Evolutionary conservation across 2,113 vertebrate species (phyloP).

Genomic region (Corynorhinus townsendii): DNA sequence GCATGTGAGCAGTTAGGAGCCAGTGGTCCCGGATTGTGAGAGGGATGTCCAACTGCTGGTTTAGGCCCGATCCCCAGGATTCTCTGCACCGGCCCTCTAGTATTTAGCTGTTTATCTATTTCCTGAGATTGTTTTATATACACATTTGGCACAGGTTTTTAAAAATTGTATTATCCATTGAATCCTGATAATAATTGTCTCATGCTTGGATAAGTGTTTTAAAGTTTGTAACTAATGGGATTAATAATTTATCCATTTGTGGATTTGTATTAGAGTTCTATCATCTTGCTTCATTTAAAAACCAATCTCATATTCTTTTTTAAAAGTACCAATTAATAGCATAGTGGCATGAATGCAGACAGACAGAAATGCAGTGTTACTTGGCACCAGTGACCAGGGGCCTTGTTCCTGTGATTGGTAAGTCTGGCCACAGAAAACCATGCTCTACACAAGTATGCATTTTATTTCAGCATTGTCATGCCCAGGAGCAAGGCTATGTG

Average conservation of each 20-base stretch:
- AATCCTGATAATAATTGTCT: neutral
- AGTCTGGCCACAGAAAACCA: neutral
- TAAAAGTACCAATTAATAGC: neutral
- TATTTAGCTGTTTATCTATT: neutral
- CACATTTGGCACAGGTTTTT: neutral
- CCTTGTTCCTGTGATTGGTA: neutral
- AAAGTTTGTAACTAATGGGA: neutral
- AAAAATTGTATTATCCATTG: neutral
- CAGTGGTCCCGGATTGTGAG: too few species aligned
- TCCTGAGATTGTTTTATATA: neutral
- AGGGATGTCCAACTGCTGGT: too few species aligned
- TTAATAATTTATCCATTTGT: neutral
- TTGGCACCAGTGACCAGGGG: neutral
- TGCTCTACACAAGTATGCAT: neutral
- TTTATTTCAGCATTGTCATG: neutral
- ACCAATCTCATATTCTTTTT: neutral
- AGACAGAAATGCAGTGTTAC: neutral
- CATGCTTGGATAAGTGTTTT: neutral
- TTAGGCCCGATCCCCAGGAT: too few species aligned
- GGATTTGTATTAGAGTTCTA: neutral
- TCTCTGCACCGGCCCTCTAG: too few species aligned
- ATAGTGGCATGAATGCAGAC: neutral
- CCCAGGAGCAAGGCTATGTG: neutral
- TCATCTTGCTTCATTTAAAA: conserved; percentile 28
- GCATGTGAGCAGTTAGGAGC: too few species aligned